A percentile compares a stretch with the other conserved stretches of the same genome.
phyloP scores from a whole-genome alignment of 2,888 invertebrate genomes.

The Cephus nigrinus region DNA sequence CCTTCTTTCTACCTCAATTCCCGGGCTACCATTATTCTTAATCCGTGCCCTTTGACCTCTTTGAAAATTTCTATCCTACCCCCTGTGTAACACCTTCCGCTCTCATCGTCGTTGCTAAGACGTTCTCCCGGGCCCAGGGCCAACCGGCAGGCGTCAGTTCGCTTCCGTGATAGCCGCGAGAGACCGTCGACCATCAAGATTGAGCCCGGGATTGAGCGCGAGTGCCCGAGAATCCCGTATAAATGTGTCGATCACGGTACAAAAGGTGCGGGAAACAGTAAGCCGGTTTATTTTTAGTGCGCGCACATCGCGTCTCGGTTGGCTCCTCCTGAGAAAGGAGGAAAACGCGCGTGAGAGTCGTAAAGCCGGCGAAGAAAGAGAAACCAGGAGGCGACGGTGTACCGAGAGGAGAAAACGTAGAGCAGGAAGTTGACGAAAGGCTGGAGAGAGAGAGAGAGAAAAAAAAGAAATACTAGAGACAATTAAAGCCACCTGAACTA shows the following conservation, averaged over 20 bases:
- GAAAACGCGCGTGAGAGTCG: conserved; percentile 1
- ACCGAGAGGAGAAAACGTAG: conserved; percentile 11
- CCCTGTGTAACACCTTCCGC: not conserved
- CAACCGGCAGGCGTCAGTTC: not conserved
- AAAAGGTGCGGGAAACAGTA: conserved; percentile 42
- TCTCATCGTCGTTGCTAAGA: not conserved
- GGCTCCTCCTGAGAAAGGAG: not conserved
- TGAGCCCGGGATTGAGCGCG: conserved; percentile 2
- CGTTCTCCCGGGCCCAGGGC: not conserved
- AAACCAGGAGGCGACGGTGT: conserved; percentile 24
- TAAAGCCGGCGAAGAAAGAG: not conserved
- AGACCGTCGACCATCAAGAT: not conserved
- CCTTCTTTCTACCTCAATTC: not conserved
- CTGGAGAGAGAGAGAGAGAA: conserved; percentile 11
- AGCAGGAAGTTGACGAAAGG: conserved; percentile 14
- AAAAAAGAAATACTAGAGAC: not conserved
- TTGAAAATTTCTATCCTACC: not conserved
- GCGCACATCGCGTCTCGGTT: not conserved
- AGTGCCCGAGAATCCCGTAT: conserved; percentile 29
- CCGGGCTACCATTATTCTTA: not conserved
- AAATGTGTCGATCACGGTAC: conserved; percentile 58
- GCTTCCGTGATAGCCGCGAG: not conserved
- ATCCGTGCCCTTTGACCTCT: not conserved
- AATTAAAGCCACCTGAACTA: not conserved
- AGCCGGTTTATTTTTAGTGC: conserved; percentile 1